Conservation (phyloP, 2,797 vertebrate species). For the Okamejei kenojei region DNA sequence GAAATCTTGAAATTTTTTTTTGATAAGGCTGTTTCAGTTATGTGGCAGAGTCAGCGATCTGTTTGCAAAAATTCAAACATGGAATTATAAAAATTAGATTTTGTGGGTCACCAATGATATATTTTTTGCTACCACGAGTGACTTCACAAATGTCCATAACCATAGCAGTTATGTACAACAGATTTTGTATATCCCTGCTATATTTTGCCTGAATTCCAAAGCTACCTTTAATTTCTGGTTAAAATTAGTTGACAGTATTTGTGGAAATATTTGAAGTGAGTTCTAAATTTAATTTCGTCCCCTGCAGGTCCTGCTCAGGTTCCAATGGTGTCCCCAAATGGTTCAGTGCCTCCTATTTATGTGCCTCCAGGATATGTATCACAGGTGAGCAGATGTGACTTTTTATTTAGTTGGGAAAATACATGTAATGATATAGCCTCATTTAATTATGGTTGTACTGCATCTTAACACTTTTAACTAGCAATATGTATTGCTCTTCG, state of each 20-base stretch:
- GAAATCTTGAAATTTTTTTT: not conserved
- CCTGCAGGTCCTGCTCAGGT: conserved; percentile 95
- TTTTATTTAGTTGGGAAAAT: not conserved
- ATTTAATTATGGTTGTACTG: not conserved
- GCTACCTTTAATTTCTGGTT: not conserved
- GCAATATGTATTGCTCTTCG: not conserved
- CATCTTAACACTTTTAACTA: not conserved
- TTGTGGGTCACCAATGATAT: not conserved
- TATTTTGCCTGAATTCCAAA: not conserved
- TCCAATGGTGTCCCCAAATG: conserved; percentile 99
- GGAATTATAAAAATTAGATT: not conserved
- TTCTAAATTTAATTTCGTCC: not conserved
- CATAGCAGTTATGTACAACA: not conserved
- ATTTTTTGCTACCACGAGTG: not conserved
- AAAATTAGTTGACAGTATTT: not conserved
- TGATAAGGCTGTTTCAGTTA: not conserved
- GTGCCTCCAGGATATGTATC: conserved; percentile 99
- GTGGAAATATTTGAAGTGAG: not conserved
- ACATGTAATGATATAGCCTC: not conserved
- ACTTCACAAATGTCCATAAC: not conserved
- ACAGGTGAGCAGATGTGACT: conserved; percentile 64
- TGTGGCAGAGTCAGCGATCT: not conserved
- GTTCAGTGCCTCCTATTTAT: conserved; percentile 99
- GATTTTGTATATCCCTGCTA: not conserved
- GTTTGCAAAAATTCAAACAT: not conserved